Conservation (phyloP, 1,140 invertebrate genomes). For the Thaumatotibia leucotreta region DNA sequence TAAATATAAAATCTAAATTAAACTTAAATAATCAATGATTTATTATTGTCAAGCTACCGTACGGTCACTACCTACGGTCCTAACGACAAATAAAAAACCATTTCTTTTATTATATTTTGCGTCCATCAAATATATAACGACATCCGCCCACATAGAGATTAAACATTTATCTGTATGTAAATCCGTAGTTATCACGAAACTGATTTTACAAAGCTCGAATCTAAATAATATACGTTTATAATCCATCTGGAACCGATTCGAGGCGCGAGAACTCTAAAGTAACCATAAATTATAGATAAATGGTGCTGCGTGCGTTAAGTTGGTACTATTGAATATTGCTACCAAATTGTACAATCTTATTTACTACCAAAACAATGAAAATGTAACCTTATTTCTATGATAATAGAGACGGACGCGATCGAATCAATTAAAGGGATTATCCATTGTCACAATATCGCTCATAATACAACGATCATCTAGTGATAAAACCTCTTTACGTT, state of each 20-base stretch:
- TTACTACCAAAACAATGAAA: not conserved
- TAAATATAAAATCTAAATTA: not conserved
- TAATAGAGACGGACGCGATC: not conserved
- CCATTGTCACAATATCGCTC: conserved; percentile 1
- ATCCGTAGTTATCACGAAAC: not conserved
- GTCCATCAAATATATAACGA: conserved; percentile 7
- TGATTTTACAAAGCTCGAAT: conserved; percentile 26
- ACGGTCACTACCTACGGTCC: not conserved
- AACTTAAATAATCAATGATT: not conserved
- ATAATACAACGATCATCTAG: conserved; percentile 10
- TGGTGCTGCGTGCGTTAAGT: conserved; percentile 33
- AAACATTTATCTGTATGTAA: not conserved
- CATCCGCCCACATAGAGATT: not conserved
- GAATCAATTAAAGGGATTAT: conserved; percentile 10
- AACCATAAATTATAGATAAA: conserved; percentile 49
- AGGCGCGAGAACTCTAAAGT: conserved; percentile 31
- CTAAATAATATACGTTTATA: conserved; percentile 37
- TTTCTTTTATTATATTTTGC: conserved; percentile 2
- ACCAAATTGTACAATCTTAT: conserved; percentile 25
- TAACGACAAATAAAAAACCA: not conserved
- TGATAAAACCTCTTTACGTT: conserved; percentile 13
- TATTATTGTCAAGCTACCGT: conserved; percentile 8
- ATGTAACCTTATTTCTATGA: not conserved
- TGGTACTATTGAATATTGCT: conserved; percentile 38
- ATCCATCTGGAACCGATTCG: conserved; percentile 43